A percentile compares a stretch with the other conserved stretches of the same genome.
phyloP scores from a whole-genome alignment of 1,140 invertebrate genomes.

The Drosophila burlai region DNA sequence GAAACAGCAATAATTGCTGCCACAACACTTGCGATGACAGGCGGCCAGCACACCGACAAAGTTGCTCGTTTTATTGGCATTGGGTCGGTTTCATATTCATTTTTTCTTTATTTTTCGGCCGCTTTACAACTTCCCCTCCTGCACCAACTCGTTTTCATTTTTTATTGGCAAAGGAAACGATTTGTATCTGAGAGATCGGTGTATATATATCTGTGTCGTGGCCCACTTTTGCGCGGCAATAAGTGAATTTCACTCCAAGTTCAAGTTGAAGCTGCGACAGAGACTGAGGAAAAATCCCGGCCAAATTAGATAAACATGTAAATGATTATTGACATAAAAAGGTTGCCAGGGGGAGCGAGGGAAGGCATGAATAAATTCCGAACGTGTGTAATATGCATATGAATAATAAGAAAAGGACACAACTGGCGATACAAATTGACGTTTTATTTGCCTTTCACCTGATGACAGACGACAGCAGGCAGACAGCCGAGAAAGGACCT shows the following conservation, averaged over 20 bases:
- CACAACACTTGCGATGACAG: conserved; percentile 72
- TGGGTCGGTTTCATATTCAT: conserved; percentile 41
- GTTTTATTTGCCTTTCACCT: conserved; percentile 83
- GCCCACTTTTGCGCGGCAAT: conserved; percentile 36
- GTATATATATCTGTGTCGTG: conserved; percentile 46
- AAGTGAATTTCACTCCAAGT: conserved; percentile 52
- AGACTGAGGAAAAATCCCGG: conserved; percentile 39
- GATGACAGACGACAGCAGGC: conserved; percentile 65
- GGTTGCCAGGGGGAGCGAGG: conserved; percentile 18
- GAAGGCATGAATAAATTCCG: conserved; percentile 64
- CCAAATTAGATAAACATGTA: conserved; percentile 80
- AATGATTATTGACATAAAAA: conserved; percentile 74
- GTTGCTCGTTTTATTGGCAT: conserved; percentile 62
- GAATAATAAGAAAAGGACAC: conserved; percentile 78
- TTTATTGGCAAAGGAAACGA: conserved; percentile 29
- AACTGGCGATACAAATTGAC: conserved; percentile 79
- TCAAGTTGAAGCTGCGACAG: conserved; percentile 43
- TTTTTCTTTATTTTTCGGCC: conserved; percentile 44
- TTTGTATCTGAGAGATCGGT: conserved; percentile 6
- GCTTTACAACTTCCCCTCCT: conserved; percentile 62
- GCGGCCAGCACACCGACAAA: conserved; percentile 48
- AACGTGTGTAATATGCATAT: conserved; percentile 77
- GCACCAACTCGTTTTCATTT: conserved; percentile 66
- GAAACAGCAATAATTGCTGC: conserved; percentile 78
- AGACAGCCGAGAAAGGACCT: conserved; percentile 38